A percentile compares a stretch with the other conserved stretches of the same genome.
These are phyloP conservation scores for Acanthosepion lycidas DNA, from an alignment of 2,888 invertebrate genomes.

Conservation along the genomic window DNA sequence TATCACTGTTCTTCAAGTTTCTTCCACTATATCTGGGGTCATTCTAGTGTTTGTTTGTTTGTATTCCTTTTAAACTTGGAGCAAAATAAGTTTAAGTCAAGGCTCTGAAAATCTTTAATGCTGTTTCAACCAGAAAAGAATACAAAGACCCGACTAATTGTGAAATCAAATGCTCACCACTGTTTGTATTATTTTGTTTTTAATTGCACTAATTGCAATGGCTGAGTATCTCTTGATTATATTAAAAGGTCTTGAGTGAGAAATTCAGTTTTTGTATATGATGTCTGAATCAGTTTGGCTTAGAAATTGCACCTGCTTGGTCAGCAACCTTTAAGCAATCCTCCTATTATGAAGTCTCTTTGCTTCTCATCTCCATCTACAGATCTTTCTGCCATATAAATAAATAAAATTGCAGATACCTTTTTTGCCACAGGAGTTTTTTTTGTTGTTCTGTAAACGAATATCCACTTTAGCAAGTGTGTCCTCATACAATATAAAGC, in stretches of 20 bases:
- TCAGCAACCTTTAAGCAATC: not conserved
- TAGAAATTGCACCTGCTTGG: not conserved
- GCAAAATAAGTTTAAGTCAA: too few relatives aligned
- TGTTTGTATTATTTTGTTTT: too few relatives aligned
- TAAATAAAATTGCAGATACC: not conserved
- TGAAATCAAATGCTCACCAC: too few relatives aligned
- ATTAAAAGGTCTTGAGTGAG: not conserved
- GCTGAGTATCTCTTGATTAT: not conserved
- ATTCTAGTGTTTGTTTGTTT: too few relatives aligned
- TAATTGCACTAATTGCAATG: not conserved
- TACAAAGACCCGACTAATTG: too few relatives aligned
- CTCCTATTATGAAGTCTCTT: not conserved
- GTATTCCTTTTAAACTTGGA: too few relatives aligned
- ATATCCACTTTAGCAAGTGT: not conserved
- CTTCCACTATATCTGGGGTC: too few relatives aligned
- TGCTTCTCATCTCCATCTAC: not conserved
- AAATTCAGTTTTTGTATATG: not conserved
- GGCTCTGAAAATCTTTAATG: too few relatives aligned
- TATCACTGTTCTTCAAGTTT: too few relatives aligned
- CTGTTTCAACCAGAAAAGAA: too few relatives aligned
- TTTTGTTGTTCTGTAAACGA: not conserved
- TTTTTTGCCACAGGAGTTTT: not conserved
- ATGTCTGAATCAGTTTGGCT: not conserved
- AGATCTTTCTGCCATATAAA: not conserved
- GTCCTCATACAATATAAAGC: too few relatives aligned